Base-by-base conservation (phyloP, 2,888 invertebrate species). In the Andricus curvator region DNA sequence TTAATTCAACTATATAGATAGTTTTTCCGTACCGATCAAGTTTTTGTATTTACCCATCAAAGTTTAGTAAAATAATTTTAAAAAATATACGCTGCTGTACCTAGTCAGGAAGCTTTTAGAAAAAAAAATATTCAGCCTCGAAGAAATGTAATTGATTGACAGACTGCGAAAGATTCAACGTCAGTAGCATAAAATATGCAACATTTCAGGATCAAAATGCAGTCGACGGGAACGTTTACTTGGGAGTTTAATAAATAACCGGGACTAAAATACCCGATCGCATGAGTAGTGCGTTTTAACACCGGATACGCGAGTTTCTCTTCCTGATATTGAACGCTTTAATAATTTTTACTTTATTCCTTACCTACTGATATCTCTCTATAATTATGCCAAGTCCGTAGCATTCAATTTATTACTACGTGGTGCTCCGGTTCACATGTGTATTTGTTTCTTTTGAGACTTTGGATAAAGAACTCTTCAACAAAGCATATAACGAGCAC, bases 171-270 rank as follows among this genome's bases (percentile, higher is more conserved):
- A 70, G 29, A 70, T 20, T 25, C 51, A 51, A 70, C 70, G 44
- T 51, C 29, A n/a, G 70, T 51, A 33, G 29, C 17, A 70, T 70
- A 70, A 70, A 70, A 70, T 51, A 70, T 70, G 48, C 70, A 70
- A 51, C 8, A 29, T 29, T 22, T 48, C 25, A 29, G 70, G 29
- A 70, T 70, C 44, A 70, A 70, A 25, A 51, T 51, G 48, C 4
- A 70, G 6, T 25, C 20, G 48, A 20, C 33, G 25, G 29, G 29
- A 70, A 48, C 48, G 29, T 33, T 70, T 51, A 70, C 70, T 70
- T 51, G 29, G 4, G 25, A 70, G 48, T 51, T 70, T 70, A 48
- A 70, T 70, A 70, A 51, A 51, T 70, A 29, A 70, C 70, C 20
- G 51, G 29, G 20, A 51, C 51, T 62, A 62, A 70, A 44, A 68